These are phyloP conservation scores for Leptura quadrifasciata DNA, from an alignment of 2,888 invertebrate genomes.

Conservation along the genomic window DNA sequence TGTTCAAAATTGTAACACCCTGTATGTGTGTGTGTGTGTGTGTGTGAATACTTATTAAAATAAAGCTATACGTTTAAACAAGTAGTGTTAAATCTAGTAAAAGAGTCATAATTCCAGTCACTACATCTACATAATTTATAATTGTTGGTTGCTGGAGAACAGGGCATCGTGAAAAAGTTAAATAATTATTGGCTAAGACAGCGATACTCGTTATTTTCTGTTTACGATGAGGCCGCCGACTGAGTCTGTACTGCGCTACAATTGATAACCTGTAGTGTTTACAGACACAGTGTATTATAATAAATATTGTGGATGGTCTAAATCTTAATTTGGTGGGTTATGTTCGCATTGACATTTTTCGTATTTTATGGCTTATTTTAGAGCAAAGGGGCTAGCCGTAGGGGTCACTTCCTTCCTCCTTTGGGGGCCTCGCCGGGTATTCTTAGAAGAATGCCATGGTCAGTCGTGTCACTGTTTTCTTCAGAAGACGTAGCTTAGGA, in stretches of 20 bases:
- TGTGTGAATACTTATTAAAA: background rate
- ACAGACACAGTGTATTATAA: constrained; percentile 56
- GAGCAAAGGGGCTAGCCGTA: constrained; percentile 57
- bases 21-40: too few species aligned
- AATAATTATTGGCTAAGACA: constrained; percentile 71
- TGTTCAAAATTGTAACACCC: too few species aligned
- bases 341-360: constrained; percentile 68
- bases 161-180: constrained; percentile 67
- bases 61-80: constrained; percentile 24
- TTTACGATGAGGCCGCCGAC: constrained; percentile 69
- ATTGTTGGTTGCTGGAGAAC: constrained; percentile 56
- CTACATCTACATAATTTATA: constrained; percentile 64
- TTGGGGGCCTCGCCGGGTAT: constrained; percentile 59
- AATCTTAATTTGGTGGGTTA: constrained; percentile 68
- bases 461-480: constrained; percentile 53
- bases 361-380: constrained; percentile 69
- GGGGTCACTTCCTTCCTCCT: constrained; percentile 66
- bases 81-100: constrained; percentile 65
- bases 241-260: constrained; percentile 67
- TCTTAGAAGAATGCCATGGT: constrained; percentile 58
- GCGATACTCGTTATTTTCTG: constrained; percentile 67
- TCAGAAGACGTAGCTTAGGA: constrained; percentile 17
- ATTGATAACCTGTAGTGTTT: constrained; percentile 72
- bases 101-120: constrained; percentile 62
- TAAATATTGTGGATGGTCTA: constrained; percentile 64